Percentiles rank a stretch among this genome's conserved stretches.
These are phyloP conservation scores for Hassar affinis DNA, from an alignment of 2,113 vertebrate species.

Conservation along the genomic window DNA sequence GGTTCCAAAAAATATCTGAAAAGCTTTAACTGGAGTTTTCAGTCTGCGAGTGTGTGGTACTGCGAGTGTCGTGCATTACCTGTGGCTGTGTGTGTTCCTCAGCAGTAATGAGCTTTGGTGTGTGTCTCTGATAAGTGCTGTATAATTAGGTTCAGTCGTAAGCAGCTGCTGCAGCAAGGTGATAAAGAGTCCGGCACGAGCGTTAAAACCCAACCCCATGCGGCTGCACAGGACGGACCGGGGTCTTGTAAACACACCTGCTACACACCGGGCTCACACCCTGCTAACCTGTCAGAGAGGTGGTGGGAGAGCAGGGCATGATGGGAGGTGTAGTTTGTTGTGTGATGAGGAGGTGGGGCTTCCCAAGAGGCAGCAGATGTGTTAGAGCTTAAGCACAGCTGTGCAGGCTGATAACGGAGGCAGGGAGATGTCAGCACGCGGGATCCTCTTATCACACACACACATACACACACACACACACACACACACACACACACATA, in stretches of 20 bases:
- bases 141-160: conserved; percentile 80
- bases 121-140: conserved; percentile 71
- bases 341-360: conserved; percentile 53
- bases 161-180: conserved; percentile 72
- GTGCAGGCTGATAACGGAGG: conserved; percentile 76
- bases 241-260: conserved; percentile 60
- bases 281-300: conserved; percentile 58
- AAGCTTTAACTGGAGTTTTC: background rate
- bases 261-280: conserved; percentile 57
- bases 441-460: conserved; percentile 68
- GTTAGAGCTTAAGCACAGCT: conserved; percentile 79
- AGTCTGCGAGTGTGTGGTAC: background rate
- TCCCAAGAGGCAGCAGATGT: conserved; percentile 83
- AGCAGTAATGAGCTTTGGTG: conserved; percentile 76
- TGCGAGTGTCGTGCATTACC: conserved; percentile 69
- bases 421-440: conserved; percentile 72
- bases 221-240: conserved; percentile 15
- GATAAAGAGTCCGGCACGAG: conserved; percentile 67
- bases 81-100: conserved; percentile 68
- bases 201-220: background rate
- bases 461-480: conserved; percentile 55
- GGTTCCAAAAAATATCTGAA: background rate
- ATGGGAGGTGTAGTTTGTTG: conserved; percentile 37
- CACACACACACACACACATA: conserved; percentile 58
- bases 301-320: conserved; percentile 40